Evolutionary conservation across 1,140 invertebrate genomes (phyloP).

Genomic region (Aphaenogaster rudis): DNA sequence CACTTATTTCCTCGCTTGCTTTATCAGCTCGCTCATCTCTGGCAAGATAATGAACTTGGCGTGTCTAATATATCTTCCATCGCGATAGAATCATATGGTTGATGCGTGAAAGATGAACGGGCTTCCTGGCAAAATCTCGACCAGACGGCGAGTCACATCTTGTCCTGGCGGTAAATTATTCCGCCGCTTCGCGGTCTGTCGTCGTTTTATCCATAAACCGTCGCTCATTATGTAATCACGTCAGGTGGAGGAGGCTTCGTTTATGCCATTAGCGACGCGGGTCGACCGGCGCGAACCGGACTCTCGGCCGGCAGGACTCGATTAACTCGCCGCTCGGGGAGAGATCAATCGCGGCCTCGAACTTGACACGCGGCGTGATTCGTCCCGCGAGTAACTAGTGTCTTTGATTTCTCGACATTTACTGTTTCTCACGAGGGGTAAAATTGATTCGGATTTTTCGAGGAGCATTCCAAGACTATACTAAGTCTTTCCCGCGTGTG

Average conservation of each 20-base stretch:
- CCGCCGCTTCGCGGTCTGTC: conserved; percentile 17
- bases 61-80: conserved; percentile 27
- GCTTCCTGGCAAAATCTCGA: conserved; percentile 3
- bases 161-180: conserved; percentile 21
- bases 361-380: conserved; percentile 41
- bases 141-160: background rate
- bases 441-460: background rate
- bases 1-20: background rate
- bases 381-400: conserved; percentile 10
- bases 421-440: background rate
- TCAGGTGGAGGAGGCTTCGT: conserved; percentile 61
- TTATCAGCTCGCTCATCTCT: conserved; percentile 11
- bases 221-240: conserved; percentile 52
- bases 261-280: conserved; percentile 46
- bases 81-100: conserved; percentile 28
- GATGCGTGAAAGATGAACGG: conserved; percentile 16
- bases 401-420: conserved; percentile 29
- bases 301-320: conserved; percentile 29
- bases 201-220: conserved; percentile 38
- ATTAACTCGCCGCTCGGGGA: conserved; percentile 41
- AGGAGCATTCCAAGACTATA: background rate
- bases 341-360: conserved; percentile 62
- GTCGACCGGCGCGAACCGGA: conserved; percentile 24
- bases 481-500: background rate
- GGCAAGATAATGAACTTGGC: conserved; percentile 23